These are phyloP conservation scores for Rotaria sp. DNA, from an alignment of 2,888 invertebrate species.

Conservation along the genomic window DNA sequence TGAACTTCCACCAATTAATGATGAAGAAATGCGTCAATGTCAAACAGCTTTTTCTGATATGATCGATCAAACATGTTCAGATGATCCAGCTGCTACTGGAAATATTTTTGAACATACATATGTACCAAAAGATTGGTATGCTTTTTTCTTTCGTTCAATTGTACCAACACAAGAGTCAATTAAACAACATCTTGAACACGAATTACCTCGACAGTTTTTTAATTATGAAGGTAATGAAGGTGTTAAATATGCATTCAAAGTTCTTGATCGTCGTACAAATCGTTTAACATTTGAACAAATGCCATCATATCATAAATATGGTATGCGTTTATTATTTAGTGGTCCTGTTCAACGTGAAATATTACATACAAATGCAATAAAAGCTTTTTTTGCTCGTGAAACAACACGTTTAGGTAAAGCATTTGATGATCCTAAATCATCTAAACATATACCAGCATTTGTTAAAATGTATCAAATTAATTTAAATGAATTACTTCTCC, in stretches of 20 bases:
- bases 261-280: conserved; percentile 19
- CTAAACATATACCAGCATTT: conserved; percentile 12
- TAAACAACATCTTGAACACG: neutral
- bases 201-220: neutral
- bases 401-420: conserved; percentile 1
- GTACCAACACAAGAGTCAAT: neutral
- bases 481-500: neutral
- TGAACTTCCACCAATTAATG: neutral
- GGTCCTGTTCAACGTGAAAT: conserved; percentile 11
- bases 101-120: conserved; percentile 26
- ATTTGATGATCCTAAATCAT: conserved; percentile 22
- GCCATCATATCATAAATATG: conserved; percentile 13
- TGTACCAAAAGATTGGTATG: neutral
- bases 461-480: conserved; percentile 16
- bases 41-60: neutral
- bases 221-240: neutral
- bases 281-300: neutral
- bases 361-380: neutral
- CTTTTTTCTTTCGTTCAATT: neutral
- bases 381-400: neutral
- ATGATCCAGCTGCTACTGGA: neutral
- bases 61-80: neutral
- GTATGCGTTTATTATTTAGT: conserved; percentile 19
- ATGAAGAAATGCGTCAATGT: neutral
- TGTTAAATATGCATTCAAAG: neutral